These are phyloP conservation scores for Alosa alosa DNA, from an alignment of 2,113 vertebrate genomes.

Conservation along the genomic window DNA sequence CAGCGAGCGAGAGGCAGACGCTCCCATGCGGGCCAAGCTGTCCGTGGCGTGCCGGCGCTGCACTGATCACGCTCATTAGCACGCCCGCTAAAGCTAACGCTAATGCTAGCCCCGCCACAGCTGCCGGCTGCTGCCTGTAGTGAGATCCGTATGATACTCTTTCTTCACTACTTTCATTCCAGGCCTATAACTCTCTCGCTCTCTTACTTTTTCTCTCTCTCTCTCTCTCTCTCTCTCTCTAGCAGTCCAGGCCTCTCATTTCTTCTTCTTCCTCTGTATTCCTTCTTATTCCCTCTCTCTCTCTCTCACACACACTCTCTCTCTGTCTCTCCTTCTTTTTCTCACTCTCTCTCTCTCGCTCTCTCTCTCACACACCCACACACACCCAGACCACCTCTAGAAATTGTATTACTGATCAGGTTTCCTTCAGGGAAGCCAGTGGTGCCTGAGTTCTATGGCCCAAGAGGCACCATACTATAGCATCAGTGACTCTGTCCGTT, in stretches of 20 bases:
- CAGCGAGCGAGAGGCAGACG: background rate
- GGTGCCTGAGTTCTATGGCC: background rate
- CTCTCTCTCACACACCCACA: too few species aligned
- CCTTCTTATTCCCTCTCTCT: background rate
- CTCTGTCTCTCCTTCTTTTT: too few species aligned
- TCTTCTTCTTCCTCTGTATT: background rate
- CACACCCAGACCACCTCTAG: background rate
- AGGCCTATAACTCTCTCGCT: background rate
- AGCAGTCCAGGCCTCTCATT: background rate
- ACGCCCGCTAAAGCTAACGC: background rate
- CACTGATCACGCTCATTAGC: constrained; percentile 29
- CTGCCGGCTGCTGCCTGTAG: background rate
- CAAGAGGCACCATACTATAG: background rate
- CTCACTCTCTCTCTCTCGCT: too few species aligned
- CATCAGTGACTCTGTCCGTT: background rate
- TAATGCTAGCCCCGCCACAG: background rate
- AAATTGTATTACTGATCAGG: background rate
- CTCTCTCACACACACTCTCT: too few species aligned
- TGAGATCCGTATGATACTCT: background rate
- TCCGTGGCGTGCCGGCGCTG: background rate
- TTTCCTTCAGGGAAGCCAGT: background rate
- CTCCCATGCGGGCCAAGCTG: constrained; percentile 20
- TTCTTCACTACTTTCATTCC: background rate
- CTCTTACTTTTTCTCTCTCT: background rate
- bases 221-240: background rate